Evolutionary conservation across 2,888 invertebrate genomes (phyloP), one percentile per base, ranked within the genome.

Genomic region (Caenorhabditis sp.): DNA sequence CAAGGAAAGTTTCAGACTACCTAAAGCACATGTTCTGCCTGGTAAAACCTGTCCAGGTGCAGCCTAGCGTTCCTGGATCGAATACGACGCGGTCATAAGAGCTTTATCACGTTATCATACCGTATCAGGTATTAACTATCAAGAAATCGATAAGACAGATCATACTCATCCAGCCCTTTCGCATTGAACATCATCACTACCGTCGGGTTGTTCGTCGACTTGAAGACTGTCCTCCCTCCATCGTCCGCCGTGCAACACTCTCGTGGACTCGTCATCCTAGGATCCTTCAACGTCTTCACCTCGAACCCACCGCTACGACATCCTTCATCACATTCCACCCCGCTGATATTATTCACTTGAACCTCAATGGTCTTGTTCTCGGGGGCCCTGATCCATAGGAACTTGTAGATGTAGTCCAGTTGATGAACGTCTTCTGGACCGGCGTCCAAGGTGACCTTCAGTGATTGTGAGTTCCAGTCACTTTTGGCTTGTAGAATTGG

Each of bases 351-450:
- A 0, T 35, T 32, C 9, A 65, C 8, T 22, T 24, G 6, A 9
- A 60, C n/a, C 22, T 58, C 35, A 11, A 37, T 58, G 0, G 50
- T 58, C 20, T 9, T 32, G 32, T 32, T 32, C 9, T 32, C 9
- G 32, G 32, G 32, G 32, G 61, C 72, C n/a, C n/a, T 60, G 24
- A 74, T 74, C 74, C 74, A 74, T 8, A 74, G 28, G 13, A 37
- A 74, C 3, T 60, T 2, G 15, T 65, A 74, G 15, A 60, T 51
- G 28, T 18, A 74, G 40, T 74, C n/a, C n/a, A n/a, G n/a, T n/a
- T n/a, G n/a, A 15, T 51, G 11, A 18, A 18, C 32, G 1, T 35
- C 22, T 4, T 3, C 11, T n/a, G 50, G 1, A 18, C 65, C 58
- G 3, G 74, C 58, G 22, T 74, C 56, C n/a, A 74, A n/a, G 1